Percentiles rank a stretch among this genome's conserved stretches.
Conservation (phyloP, 2,888 invertebrate genomes). For the Oscheius myriophilus region DNA sequence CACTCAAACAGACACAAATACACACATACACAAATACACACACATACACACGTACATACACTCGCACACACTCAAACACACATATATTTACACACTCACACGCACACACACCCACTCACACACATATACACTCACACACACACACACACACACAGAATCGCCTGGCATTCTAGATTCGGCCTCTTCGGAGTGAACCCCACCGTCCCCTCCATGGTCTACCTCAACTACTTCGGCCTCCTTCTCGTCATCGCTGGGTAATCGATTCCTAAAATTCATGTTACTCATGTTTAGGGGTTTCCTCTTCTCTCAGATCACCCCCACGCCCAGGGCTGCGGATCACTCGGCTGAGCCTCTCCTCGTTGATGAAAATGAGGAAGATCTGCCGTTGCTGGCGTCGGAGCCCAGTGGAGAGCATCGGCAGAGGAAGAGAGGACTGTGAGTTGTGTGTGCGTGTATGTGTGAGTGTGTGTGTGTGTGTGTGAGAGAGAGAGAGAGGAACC, state of each 20-base stretch:
- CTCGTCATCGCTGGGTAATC: slow-evolving; percentile 63
- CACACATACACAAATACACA: background rate
- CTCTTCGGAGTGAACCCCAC: slow-evolving; percentile 63
- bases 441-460: too few relatives aligned
- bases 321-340: background rate
- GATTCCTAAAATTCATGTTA: background rate
- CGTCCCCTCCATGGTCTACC: slow-evolving; percentile 42
- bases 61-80: too few relatives aligned
- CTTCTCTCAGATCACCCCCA: slow-evolving; percentile 59
- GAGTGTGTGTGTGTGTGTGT: too few relatives aligned
- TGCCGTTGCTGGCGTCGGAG: background rate
- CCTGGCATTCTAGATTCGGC: too few relatives aligned
- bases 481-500: background rate
- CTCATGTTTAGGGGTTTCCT: slow-evolving; percentile 59
- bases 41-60: too few relatives aligned
- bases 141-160: too few relatives aligned
- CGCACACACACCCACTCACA: too few relatives aligned
- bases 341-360: slow-evolving; percentile 3
- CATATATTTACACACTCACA: too few relatives aligned
- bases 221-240: slow-evolving; percentile 65
- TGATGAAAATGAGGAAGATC: slow-evolving; percentile 18
- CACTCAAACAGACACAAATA: too few relatives aligned
- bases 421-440: slow-evolving; percentile 16
- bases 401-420: slow-evolving; percentile 20
- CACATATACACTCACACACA: too few relatives aligned